These are phyloP conservation scores for Polypedilum vanderplanki DNA, from an alignment of 1,140 invertebrate genomes.

Conservation along the genomic window DNA sequence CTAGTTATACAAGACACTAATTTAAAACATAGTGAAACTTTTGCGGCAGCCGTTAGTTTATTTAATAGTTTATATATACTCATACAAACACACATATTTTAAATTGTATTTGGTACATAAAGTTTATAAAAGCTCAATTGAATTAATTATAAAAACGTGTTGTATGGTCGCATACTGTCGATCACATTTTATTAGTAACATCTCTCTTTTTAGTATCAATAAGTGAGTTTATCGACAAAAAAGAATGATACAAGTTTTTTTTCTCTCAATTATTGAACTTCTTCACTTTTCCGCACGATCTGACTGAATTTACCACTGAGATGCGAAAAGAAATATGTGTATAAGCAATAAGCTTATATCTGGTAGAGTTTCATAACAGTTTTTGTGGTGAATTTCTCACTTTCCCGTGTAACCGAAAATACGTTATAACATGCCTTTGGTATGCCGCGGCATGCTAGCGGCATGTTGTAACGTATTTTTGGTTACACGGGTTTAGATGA, in stretches of 20 bases:
- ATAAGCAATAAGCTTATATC: too few species aligned
- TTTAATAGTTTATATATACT: neutral
- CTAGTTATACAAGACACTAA: too few species aligned
- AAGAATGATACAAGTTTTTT: neutral
- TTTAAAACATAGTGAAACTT: neutral
- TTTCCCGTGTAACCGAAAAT: too few species aligned
- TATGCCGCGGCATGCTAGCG: too few species aligned
- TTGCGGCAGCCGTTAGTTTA: neutral
- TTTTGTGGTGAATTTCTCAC: too few species aligned
- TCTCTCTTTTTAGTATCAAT: neutral
- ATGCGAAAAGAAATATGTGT: too few species aligned
- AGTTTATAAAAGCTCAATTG: slow-evolving; percentile 13
- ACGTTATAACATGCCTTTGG: too few species aligned
- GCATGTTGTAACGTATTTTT: too few species aligned
- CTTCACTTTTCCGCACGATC: neutral
- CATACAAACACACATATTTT: neutral
- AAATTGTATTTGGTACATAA: neutral
- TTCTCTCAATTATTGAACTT: too few species aligned
- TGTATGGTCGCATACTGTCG: neutral
- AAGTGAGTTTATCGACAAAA: neutral
- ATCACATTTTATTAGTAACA: slow-evolving; percentile 8
- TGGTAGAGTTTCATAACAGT: too few species aligned
- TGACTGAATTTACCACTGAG: neutral
- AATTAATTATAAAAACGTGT: slow-evolving; percentile 21
- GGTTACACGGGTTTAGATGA: too few species aligned